A percentile compares a stretch with the other conserved stretches of the same genome.
These are phyloP conservation scores for Burhinus oedicnemus DNA, from an alignment of 2,113 vertebrate genomes.

Conservation along the genomic window DNA sequence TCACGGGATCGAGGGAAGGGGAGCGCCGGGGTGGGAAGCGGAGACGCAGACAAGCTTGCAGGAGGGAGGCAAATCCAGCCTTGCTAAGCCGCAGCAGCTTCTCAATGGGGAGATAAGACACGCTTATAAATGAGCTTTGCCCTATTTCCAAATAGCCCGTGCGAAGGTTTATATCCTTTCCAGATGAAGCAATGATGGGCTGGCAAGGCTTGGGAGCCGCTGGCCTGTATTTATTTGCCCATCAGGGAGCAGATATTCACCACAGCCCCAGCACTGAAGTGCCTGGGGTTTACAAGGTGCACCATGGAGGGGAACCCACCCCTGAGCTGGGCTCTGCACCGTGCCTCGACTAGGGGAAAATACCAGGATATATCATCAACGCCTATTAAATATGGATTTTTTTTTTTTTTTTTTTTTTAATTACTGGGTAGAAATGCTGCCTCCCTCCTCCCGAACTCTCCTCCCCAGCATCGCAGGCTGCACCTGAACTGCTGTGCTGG, in stretches of 20 bases:
- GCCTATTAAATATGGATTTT: background rate
- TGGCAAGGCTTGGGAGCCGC: background rate
- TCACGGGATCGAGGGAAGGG: background rate
- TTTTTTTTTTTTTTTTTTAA: background rate
- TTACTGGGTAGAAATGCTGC: background rate
- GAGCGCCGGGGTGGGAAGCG: background rate
- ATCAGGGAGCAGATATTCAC: background rate
- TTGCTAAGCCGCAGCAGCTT: background rate
- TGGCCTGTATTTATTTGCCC: background rate
- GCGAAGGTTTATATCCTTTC: background rate
- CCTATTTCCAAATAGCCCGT: background rate
- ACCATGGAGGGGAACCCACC: background rate
- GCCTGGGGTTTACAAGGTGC: background rate
- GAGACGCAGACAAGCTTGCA: background rate
- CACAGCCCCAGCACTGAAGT: fast-evolving
- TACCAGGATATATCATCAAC: background rate
- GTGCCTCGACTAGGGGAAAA: fast-evolving
- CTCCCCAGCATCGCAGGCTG: background rate
- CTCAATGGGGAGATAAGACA: background rate
- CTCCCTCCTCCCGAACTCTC: background rate
- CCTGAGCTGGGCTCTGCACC: background rate
- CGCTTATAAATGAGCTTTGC: background rate
- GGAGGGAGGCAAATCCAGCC: background rate
- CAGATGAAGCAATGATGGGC: background rate
- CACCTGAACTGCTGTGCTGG: background rate